Conservation (phyloP, 2,797 vertebrate genomes). For the Triplophysa yarkandensis region DNA sequence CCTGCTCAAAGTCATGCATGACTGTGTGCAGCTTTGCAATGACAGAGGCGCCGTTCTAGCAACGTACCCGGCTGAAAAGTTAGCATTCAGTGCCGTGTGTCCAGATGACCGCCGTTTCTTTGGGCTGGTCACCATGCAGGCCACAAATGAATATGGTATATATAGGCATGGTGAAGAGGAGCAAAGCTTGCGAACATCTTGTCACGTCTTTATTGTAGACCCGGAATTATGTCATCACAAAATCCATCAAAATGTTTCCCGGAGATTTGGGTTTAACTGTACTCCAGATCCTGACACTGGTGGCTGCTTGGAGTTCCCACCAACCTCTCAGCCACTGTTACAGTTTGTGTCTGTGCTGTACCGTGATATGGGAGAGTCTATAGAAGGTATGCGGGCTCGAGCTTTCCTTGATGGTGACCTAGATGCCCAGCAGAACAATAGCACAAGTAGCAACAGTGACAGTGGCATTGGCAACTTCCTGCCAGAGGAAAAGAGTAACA, state of each 20-base stretch:
- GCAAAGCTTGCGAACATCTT: slow-evolving; percentile 89
- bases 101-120: slow-evolving; percentile 95
- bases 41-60: slow-evolving; percentile 86
- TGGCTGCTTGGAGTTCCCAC: slow-evolving; percentile 94
- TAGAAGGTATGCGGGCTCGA: slow-evolving; percentile 90
- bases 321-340: slow-evolving; percentile 90
- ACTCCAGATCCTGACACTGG: slow-evolving; percentile 93
- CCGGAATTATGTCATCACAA: slow-evolving; percentile 93
- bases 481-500: slow-evolving; percentile 89
- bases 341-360: slow-evolving; percentile 96
- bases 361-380: slow-evolving; percentile 95
- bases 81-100: slow-evolving; percentile 96
- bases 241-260: slow-evolving; percentile 87
- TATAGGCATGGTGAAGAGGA: slow-evolving; percentile 76
- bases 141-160: slow-evolving; percentile 76
- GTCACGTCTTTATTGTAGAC: slow-evolving; percentile 97
- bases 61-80: slow-evolving; percentile 93
- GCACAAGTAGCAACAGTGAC: slow-evolving; percentile 97
- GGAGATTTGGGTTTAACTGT: slow-evolving; percentile 90
- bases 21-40: slow-evolving; percentile 88
- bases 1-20: slow-evolving; percentile 94
- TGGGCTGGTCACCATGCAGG: slow-evolving; percentile 96
- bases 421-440: slow-evolving; percentile 87
- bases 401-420: slow-evolving; percentile 84
- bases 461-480: slow-evolving; percentile 95